Conservation (phyloP, 2,797 vertebrate species). For the Cyclura pinguis region DNA sequence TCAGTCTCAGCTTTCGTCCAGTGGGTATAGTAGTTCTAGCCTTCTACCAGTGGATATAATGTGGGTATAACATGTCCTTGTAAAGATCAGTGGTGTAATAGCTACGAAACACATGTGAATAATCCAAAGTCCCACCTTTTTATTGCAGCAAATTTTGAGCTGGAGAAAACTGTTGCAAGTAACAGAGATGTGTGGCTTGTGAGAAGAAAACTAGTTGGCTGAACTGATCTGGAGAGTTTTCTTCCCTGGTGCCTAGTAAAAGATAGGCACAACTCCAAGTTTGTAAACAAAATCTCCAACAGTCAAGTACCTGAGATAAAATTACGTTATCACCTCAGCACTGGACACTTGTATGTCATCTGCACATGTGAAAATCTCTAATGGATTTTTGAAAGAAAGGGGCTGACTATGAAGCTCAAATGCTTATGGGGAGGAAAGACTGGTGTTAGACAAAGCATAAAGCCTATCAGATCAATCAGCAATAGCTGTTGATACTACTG, state of each 20-base stretch:
- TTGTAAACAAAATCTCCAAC: background rate
- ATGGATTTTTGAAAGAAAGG: background rate
- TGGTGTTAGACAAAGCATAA: background rate
- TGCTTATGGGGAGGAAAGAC: background rate
- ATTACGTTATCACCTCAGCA: background rate
- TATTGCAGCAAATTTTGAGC: background rate
- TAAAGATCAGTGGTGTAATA: background rate
- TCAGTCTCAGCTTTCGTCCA: background rate
- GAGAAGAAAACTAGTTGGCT: background rate
- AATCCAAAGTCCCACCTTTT: background rate
- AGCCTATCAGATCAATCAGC: background rate
- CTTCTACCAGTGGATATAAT: background rate
- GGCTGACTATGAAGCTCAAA: background rate
- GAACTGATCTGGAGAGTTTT: background rate
- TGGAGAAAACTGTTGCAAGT: background rate
- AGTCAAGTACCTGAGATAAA: slow-evolving; percentile 13
- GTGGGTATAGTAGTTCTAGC: background rate
- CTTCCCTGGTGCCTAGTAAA: background rate
- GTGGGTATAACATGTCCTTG: background rate
- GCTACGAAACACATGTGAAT: background rate
- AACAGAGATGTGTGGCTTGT: background rate
- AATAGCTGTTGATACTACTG: background rate
- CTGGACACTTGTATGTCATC: background rate
- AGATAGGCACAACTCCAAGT: slow-evolving; percentile 2
- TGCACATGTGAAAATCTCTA: background rate